A percentile compares a stretch with the other conserved stretches of the same genome.
Conservation (phyloP, 2,113 vertebrate species). For the Hiodon tergisus region DNA sequence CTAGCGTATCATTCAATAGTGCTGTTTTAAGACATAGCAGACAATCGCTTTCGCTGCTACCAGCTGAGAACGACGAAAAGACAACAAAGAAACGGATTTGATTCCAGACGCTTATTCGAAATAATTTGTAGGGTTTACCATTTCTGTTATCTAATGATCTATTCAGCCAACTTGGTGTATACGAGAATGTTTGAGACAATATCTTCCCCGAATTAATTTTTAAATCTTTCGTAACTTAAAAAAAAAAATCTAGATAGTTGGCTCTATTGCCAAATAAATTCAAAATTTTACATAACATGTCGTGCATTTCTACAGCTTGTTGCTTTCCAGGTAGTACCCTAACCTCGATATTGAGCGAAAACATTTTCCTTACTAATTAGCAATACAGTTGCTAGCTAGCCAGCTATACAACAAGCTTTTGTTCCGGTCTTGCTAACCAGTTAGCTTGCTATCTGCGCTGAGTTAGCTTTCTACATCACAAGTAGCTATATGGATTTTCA, state of each 20-base stretch:
- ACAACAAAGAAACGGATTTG: slow-evolving; percentile 16
- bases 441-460: not conserved
- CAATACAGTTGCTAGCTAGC: not conserved
- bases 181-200: too few relatives aligned
- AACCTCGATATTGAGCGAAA: not conserved
- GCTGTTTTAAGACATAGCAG: not conserved
- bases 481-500: too few relatives aligned
- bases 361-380: slow-evolving; percentile 3
- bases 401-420: slow-evolving; percentile 15
- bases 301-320: not conserved
- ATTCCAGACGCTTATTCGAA: slow-evolving; percentile 9
- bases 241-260: too few relatives aligned
- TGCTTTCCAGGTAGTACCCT: not conserved
- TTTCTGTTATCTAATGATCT: not conserved
- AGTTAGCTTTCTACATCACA: too few relatives aligned
- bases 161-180: too few relatives aligned
- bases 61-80: slow-evolving; percentile 14
- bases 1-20: not conserved
- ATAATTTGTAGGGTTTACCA: not conserved
- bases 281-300: not conserved
- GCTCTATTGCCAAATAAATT: too few relatives aligned
- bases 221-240: too few relatives aligned
- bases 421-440: slow-evolving; percentile 1
- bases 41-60: slow-evolving; percentile 6
- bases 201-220: too few relatives aligned